Evolutionary conservation across 2,797 vertebrate species (phyloP), one percentile per base, ranked within the genome.

Genomic region (Spinibarbus caldwelli): DNA sequence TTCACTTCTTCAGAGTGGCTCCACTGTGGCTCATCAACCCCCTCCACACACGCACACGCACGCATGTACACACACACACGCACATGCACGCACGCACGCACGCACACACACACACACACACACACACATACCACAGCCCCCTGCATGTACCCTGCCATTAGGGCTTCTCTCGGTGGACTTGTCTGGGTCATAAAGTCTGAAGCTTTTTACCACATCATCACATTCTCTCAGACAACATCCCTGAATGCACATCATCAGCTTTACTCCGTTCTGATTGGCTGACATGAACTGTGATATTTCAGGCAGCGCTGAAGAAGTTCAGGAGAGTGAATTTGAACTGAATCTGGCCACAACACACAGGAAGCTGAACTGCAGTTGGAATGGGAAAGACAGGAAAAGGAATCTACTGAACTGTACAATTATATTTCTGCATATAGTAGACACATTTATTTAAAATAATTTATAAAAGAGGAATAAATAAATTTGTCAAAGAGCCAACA

Each of bases 11-110:
- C 86, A 90, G 86, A 85, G 88, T 80, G 89, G 92, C 92, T 93
- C 93, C 92, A 94, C 89, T 92, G 91, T 90, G 90, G 91, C 94
- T 94, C 94, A 93, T 92, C 92, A 93, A 91, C 89, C 91, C 90
- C 78, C 85, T 91, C 89, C 87, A 89, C 81, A 38, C 52, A 57
- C 70, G 21, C 78, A 67, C 84, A 81, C 66, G 7, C 68, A 26
- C 49, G 14, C 77, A 62, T n/a, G n/a, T n/a, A n/a, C n/a, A 83
- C 79, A 71, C 82, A 79, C 36, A 36, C 21, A n/a, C 36, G 12
- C 36, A 6, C 19, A n/a, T 87, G 88, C 80, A 45, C 49, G 49
- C 68, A n/a, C 64, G 10, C 64, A 8, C 64, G 36, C 64, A 3
- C 12, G 15, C 59, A 6, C 59, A 2, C 59, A 6, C 59, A 29